phyloP scores from a whole-genome alignment of 2,888 invertebrate genomes.

The Cephus pygmeus region DNA sequence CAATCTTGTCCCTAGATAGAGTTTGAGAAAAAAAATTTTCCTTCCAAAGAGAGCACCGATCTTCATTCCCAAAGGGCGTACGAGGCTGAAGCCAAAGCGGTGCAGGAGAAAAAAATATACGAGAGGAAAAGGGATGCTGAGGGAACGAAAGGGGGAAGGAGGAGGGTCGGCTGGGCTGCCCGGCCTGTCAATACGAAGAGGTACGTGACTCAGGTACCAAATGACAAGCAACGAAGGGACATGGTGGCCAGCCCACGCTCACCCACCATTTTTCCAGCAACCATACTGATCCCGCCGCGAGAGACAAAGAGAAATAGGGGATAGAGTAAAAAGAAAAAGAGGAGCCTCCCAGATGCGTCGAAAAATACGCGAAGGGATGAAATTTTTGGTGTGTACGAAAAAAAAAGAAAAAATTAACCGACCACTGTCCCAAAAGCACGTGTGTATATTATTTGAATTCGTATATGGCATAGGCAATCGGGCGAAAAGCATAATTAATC shows the following conservation, averaged over 20 bases:
- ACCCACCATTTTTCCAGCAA: constrained; percentile 19
- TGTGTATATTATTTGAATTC: not conserved
- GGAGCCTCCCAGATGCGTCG: constrained; percentile 10
- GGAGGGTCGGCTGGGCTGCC: constrained; percentile 40
- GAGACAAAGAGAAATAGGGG: constrained; percentile 15
- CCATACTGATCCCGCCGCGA: constrained; percentile 23
- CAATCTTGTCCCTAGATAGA: not conserved
- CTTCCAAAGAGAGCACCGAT: not conserved
- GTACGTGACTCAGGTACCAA: constrained; percentile 62
- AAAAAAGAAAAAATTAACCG: not conserved
- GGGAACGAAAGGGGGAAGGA: constrained; percentile 20
- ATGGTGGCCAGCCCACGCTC: not conserved
- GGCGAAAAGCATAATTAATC: constrained; percentile 60
- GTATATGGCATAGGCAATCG: constrained; percentile 50
- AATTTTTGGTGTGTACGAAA: not conserved
- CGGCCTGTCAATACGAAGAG: constrained; percentile 61
- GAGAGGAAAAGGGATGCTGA: not conserved
- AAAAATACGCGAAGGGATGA: not conserved
- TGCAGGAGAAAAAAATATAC: not conserved
- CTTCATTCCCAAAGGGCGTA: not conserved
- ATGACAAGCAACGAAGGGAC: constrained; percentile 35
- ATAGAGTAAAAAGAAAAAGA: constrained; percentile 18
- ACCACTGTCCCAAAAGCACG: not conserved
- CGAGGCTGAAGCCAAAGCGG: not conserved
- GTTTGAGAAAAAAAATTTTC: not conserved